Evolutionary conservation across 2,113 vertebrate species (phyloP).

Genomic region (Cichladusa arquata): DNA sequence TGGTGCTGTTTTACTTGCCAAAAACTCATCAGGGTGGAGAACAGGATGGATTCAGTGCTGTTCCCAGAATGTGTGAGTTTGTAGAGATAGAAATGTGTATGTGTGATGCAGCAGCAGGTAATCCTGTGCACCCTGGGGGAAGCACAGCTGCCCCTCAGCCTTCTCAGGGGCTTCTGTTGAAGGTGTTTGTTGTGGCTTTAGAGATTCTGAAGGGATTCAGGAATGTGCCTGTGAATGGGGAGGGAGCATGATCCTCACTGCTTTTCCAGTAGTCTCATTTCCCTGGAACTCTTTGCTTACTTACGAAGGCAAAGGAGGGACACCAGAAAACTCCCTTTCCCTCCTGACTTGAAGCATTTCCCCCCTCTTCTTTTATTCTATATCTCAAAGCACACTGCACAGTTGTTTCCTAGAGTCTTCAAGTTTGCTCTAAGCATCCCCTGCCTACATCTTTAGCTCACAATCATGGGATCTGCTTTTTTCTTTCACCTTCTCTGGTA

Average conservation of each 20-base stretch:
- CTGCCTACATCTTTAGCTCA: background rate
- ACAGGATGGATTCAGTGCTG: background rate
- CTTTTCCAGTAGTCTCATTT: background rate
- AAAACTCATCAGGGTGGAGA: background rate
- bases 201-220: background rate
- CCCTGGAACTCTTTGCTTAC: background rate
- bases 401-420: background rate
- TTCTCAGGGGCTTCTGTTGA: background rate
- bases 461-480: background rate
- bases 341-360: background rate
- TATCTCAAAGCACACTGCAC: background rate
- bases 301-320: background rate
- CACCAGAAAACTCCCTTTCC: background rate
- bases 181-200: background rate
- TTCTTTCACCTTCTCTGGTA: background rate
- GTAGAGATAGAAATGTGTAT: background rate
- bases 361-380: fast-evolving
- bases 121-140: background rate
- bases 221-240: background rate
- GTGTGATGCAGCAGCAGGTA: background rate
- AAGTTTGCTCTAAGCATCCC: background rate
- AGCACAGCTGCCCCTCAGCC: background rate
- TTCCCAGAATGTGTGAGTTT: background rate
- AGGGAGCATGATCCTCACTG: background rate
- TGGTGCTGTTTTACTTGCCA: background rate